These are phyloP conservation scores for Hymenochirus boettgeri DNA, from an alignment of 2,113 vertebrate species.

Conservation along the genomic window DNA sequence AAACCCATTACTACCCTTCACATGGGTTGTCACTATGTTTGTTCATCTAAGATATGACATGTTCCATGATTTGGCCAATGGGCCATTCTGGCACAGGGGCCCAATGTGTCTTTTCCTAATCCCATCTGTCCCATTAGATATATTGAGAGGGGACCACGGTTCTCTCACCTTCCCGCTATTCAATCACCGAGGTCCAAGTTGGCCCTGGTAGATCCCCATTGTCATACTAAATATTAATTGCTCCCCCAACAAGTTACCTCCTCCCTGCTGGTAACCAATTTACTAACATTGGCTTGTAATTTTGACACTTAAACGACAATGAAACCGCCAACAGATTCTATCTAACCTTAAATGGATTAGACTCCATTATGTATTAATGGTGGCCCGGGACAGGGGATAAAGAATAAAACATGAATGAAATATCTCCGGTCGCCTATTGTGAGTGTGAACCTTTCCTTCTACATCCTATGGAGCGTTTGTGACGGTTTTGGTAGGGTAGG, in stretches of 20 bases:
- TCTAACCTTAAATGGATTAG: background rate
- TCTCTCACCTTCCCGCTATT: too few relatives aligned
- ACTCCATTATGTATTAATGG: slow-evolving; percentile 7
- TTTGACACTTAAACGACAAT: slow-evolving; percentile 29
- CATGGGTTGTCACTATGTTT: too few relatives aligned
- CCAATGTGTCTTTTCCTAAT: too few relatives aligned
- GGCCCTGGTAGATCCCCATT: too few relatives aligned
- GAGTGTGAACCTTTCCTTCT: background rate
- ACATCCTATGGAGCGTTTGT: background rate
- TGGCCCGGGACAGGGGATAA: slow-evolving; percentile 14
- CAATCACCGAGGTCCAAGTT: background rate
- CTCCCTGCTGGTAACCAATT: slow-evolving; percentile 17
- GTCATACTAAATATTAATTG: slow-evolving; percentile 6
- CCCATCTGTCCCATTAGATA: too few relatives aligned
- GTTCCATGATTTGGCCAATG: too few relatives aligned
- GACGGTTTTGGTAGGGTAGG: background rate
- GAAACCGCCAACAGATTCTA: slow-evolving; percentile 7
- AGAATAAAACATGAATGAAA: background rate
- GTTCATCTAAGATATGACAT: too few relatives aligned
- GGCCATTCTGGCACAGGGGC: too few relatives aligned
- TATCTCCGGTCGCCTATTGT: background rate
- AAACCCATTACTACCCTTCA: too few relatives aligned
- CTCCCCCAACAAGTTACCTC: background rate
- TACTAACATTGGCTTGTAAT: slow-evolving; percentile 23
- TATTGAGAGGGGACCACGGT: too few relatives aligned